Evolutionary conservation across 1,140 invertebrate species (phyloP).

Genomic region (Zaprionus tsacasi): DNA sequence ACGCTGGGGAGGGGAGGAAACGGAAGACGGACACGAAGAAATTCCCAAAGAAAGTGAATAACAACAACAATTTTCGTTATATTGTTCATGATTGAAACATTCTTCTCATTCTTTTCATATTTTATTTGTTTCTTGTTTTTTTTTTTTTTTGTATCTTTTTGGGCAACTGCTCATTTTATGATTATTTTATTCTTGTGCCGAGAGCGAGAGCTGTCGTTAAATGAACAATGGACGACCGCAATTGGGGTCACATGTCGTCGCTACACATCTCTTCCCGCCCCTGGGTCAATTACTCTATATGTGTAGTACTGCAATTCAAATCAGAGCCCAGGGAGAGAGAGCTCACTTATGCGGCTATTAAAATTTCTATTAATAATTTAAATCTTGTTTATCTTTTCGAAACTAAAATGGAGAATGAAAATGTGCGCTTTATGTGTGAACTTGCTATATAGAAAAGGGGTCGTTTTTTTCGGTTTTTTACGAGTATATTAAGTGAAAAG

Average conservation of each 20-base stretch:
- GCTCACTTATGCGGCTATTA: slow-evolving; percentile 41
- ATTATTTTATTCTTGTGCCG: slow-evolving; percentile 32
- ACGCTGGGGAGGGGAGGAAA: slow-evolving; percentile 14
- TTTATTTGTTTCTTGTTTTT: not conserved
- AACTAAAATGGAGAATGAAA: not conserved
- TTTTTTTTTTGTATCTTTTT: slow-evolving; percentile 4
- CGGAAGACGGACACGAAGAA: not conserved
- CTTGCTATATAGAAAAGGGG: too few relatives aligned
- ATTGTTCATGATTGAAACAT: slow-evolving; percentile 48
- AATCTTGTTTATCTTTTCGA: slow-evolving; percentile 3
- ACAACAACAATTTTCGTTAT: slow-evolving; percentile 25
- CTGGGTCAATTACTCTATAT: slow-evolving; percentile 1
- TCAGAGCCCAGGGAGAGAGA: slow-evolving; percentile 16
- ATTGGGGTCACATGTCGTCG: slow-evolving; percentile 67
- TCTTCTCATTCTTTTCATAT: not conserved
- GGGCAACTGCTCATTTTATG: slow-evolving; percentile 43
- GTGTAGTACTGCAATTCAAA: slow-evolving; percentile 45
- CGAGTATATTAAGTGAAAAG: too few relatives aligned
- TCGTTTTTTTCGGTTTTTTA: not conserved
- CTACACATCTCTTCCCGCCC: slow-evolving; percentile 39
- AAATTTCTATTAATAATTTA: slow-evolving; percentile 35
- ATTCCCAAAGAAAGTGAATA: slow-evolving; percentile 56
- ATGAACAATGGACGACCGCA: slow-evolving; percentile 75
- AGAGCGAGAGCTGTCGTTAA: slow-evolving; percentile 54
- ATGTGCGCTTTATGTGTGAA: not conserved